Conservation (phyloP, 1,140 invertebrate species). For the Drosophila cardini region DNA sequence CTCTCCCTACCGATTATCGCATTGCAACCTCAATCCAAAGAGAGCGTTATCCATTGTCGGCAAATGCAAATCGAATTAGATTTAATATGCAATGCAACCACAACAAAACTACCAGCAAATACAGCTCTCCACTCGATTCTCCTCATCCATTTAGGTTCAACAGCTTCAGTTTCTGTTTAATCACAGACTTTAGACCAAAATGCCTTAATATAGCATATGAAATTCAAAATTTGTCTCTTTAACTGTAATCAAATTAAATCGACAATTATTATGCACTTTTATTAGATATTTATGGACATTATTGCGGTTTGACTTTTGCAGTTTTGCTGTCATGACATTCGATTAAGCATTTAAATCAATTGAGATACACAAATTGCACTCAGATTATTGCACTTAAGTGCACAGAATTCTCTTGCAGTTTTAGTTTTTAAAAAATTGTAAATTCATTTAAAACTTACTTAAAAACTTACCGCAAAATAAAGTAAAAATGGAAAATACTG, state of each 20-base stretch:
- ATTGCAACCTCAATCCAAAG: slow-evolving; percentile 47
- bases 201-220: slow-evolving; percentile 26
- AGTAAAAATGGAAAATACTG: too few species aligned
- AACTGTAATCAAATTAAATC: slow-evolving; percentile 5
- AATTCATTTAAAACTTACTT: too few species aligned
- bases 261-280: too few species aligned
- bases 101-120: slow-evolving; percentile 67
- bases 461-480: too few species aligned
- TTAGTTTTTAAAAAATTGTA: too few species aligned
- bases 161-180: slow-evolving; percentile 10
- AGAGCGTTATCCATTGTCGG: slow-evolving; percentile 54
- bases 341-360: too few species aligned
- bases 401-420: too few species aligned
- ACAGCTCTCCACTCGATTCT: slow-evolving; percentile 1
- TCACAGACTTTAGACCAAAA: slow-evolving; percentile 27
- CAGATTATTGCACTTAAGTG: too few species aligned
- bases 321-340: too few species aligned
- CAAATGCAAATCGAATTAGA: slow-evolving; percentile 78
- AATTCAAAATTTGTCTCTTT: not conserved
- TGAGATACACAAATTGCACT: too few species aligned
- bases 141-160: not conserved
- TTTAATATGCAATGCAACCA: slow-evolving; percentile 74
- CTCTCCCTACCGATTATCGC: not conserved
- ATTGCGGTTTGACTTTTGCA: too few species aligned
- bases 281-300: too few species aligned